These are phyloP conservation scores for Pachliopta kotzebuea DNA, from an alignment of 2,888 invertebrate species.

Conservation along the genomic window DNA sequence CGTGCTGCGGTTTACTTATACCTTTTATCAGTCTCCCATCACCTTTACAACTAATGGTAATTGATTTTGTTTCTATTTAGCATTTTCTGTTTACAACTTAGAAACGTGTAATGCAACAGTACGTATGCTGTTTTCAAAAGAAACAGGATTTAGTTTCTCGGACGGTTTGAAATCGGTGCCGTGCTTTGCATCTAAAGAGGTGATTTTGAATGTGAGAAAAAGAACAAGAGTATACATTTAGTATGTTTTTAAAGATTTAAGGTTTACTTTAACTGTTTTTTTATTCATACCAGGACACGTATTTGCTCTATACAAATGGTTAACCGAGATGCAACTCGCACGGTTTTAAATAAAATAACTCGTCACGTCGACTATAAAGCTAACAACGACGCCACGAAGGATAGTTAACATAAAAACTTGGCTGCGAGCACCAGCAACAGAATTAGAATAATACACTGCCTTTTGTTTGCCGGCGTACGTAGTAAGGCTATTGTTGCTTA, in stretches of 20 bases:
- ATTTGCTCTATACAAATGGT: constrained; percentile 25
- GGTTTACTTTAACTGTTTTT: constrained; percentile 5
- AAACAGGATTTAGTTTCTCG: constrained; percentile 11
- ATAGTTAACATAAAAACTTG: constrained; percentile 58
- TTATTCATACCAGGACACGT: constrained; percentile 22
- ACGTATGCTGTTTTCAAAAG: constrained; percentile 10
- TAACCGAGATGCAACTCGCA: constrained; percentile 29
- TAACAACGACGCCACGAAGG: constrained; percentile 54
- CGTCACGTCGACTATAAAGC: constrained; percentile 68
- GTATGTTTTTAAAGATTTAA: constrained; percentile 13
- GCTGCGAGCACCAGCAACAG: constrained; percentile 53
- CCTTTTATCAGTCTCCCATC: constrained; percentile 56
- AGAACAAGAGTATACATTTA: neutral
- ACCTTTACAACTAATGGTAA: constrained; percentile 61
- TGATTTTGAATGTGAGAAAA: constrained; percentile 20
- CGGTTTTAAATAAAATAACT: constrained; percentile 42
- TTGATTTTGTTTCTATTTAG: constrained; percentile 59
- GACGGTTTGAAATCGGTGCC: constrained; percentile 5
- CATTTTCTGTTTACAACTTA: constrained; percentile 37
- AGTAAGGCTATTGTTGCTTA: constrained; percentile 20
- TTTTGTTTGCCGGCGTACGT: constrained; percentile 38
- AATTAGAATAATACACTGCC: constrained; percentile 55
- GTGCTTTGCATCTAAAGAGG: constrained; percentile 26
- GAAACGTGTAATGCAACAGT: constrained; percentile 14
- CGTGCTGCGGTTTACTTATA: constrained; percentile 54